These are phyloP conservation scores for Saguinus imperator DNA, from an alignment of 2,113 vertebrate genomes.

Conservation along the genomic window DNA sequence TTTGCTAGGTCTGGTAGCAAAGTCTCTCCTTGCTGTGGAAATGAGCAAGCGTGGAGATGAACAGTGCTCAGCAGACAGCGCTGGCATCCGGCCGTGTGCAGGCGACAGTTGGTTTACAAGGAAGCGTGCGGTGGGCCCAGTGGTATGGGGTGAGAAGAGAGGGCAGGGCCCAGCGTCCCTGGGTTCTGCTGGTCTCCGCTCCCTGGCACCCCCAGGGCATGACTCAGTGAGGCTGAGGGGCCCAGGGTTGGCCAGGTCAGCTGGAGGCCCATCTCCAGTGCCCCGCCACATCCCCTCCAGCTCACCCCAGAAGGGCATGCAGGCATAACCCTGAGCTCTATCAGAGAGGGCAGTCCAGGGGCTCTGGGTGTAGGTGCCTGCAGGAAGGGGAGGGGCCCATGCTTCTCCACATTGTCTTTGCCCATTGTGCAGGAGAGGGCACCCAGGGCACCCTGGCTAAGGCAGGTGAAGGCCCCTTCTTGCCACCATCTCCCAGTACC, in stretches of 20 bases:
- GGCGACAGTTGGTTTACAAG: too few relatives aligned
- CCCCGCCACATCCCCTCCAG: too few relatives aligned
- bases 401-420: too few relatives aligned
- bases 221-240: not conserved
- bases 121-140: fast-evolving
- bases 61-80: too few relatives aligned
- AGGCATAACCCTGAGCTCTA: not conserved
- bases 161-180: too few relatives aligned
- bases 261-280: not conserved
- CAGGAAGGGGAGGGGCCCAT: not conserved
- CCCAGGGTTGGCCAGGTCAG: too few relatives aligned
- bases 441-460: not conserved
- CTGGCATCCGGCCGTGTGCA: too few relatives aligned
- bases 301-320: not conserved
- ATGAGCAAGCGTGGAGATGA: not conserved
- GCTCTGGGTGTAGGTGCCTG: not conserved
- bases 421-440: not conserved
- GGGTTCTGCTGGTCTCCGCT: too few relatives aligned
- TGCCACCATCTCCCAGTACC: not conserved
- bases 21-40: not conserved
- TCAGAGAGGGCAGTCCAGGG: not conserved
- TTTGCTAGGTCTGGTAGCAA: not conserved
- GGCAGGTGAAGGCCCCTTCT: not conserved
- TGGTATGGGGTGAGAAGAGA: not conserved
- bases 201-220: too few relatives aligned